Evolutionary conservation across 2,888 invertebrate genomes (phyloP), one percentile per base, ranked within the genome.

Genomic region (Monopis laevigella): DNA sequence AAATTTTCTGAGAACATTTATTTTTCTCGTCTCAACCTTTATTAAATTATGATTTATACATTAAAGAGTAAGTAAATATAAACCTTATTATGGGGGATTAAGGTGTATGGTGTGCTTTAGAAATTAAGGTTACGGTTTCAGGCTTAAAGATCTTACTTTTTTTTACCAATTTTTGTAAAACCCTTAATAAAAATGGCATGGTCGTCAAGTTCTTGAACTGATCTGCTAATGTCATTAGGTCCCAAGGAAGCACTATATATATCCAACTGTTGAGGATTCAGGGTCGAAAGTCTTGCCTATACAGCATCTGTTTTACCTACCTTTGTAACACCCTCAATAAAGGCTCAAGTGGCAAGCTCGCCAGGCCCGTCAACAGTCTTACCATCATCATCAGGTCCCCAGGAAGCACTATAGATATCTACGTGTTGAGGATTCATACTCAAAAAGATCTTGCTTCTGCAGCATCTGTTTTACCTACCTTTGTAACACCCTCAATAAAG

Each of bases 241-340:
- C 98, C 98, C 97, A 97, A 98, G 6, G 95, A 96, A 4, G 98
- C 98, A 58, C 96, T 96, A 78, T 98, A 99, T 54, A 99, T 96
- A 70, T 99, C 96, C 50, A 99, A 96, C 65, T 98, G 97, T 57
- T 98, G 93, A 16, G 94, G 93, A 68, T 96, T 96, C 42, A 96
- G 85, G n/a, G n/a, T n/a, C n/a, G n/a, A n/a, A n/a, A n/a, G n/a
- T n/a, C n/a, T n/a, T n/a, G n/a, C n/a, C n/a, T n/a, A n/a, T n/a
- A n/a, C n/a, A n/a, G n/a, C n/a, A n/a, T n/a, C n/a, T n/a, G n/a
- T n/a, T n/a, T 7, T 7, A 24, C 24, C 52, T 68, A 93, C 93
- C 86, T 93, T 93, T 1, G 89, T 91, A 36, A 98, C 94, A 19
- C 99, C 99, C 71, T 97, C 93, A 50, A 93, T 89, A 62, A 99